Base-by-base conservation (phyloP, 2,797 vertebrate genomes). In the Dicrostonyx torquatus region DNA sequence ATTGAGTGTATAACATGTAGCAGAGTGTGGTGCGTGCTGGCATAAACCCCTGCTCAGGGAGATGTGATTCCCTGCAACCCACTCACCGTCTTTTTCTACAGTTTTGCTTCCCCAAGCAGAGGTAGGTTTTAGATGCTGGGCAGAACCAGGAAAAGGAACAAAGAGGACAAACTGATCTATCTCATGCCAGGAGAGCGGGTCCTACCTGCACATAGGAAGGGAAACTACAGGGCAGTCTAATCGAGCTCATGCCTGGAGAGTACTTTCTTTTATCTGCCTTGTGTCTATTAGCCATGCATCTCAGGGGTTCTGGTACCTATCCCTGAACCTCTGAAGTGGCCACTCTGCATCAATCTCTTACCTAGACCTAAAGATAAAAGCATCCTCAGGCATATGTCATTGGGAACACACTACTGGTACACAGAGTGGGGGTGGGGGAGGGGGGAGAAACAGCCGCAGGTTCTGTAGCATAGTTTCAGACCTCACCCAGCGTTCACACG, bases 241-340 rank as follows among this genome's bases (percentile, higher is more conserved):
- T 1, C 6, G 48, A 10, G 17, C 2, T 20, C n/a, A 4, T 4
- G 3, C 3, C 1, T 12, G 13, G 8, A 70, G 1, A 22, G 0
- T 0, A 5, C 4, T 2, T n/a, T 40, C 60, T 7, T 31, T 40
- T 11, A 12, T 34, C 20, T 24, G 26, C 75, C 66, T 66, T 40
- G 17, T 13, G 26, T 55, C 68, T 34, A 26, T 70, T 1, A 26
- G 2, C 40, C 55, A 31, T 3, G 8, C 24, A 12, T 72, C 73
- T 87, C 50, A 24, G 72, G 60, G 80, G 14, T 7, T 75, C 68
- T 7, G 13, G 24, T 48, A 40, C 17, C 5, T 7, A 24, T 14
- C 12, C 26, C 40, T 50, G 58, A n/a, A 24, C 62, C 34, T 77
- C 24, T 22, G 2, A 4, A n/a, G 13, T 2, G 45, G 2, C 34